phyloP scores from a whole-genome alignment of 2,797 vertebrate species.

The Eleutherodactylus coqui region DNA sequence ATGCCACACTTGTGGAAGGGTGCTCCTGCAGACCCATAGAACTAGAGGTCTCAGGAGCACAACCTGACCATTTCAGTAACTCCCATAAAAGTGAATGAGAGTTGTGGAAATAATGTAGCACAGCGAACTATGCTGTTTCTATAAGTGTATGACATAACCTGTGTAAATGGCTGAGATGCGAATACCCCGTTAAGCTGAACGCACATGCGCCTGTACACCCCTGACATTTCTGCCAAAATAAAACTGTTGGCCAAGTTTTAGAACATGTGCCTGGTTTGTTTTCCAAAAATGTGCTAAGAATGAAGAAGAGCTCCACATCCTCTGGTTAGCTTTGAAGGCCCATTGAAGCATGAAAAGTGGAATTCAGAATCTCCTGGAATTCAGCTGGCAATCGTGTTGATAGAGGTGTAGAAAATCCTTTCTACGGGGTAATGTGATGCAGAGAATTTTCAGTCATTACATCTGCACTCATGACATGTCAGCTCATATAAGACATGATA shows the following conservation, averaged over 20 bases:
- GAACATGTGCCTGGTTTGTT: background rate
- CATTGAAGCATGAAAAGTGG: background rate
- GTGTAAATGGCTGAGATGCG: too few species aligned
- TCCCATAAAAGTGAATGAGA: too few species aligned
- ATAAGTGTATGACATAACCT: too few species aligned
- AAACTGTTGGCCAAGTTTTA: background rate
- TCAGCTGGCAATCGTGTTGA: background rate
- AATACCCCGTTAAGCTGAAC: background rate
- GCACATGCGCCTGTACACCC: background rate
- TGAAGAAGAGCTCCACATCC: background rate
- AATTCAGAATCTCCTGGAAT: background rate
- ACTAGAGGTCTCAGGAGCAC: too few species aligned
- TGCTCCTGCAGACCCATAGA: too few species aligned
- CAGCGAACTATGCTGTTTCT: too few species aligned
- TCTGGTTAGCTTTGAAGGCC: background rate
- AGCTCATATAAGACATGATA: constrained; percentile 53
- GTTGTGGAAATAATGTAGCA: too few species aligned
- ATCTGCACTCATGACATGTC: constrained; percentile 11
- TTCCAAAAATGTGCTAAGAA: background rate
- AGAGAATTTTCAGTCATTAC: constrained; percentile 14
- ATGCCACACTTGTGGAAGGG: too few species aligned
- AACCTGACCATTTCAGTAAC: too few species aligned
- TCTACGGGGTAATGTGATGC: background rate
- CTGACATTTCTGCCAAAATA: background rate
- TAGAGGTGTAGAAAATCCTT: background rate